A percentile compares a stretch with the other conserved stretches of the same genome.
Evolutionary conservation across 2,113 vertebrate species (phyloP).

Genomic region (Sapayoa aenigma): DNA sequence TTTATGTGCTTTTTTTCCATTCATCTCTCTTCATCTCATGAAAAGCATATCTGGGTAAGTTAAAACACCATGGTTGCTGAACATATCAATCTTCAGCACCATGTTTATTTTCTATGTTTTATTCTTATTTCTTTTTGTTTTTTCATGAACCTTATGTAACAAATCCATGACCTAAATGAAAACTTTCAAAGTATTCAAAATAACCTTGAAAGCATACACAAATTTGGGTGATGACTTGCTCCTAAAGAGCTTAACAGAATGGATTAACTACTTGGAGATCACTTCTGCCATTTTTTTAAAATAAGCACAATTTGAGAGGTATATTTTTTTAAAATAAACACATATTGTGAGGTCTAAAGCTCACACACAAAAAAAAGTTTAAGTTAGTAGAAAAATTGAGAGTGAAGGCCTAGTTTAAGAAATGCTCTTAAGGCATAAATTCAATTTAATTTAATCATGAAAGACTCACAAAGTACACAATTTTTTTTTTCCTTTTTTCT

Average conservation of each 20-base stretch:
- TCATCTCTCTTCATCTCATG: slow-evolving; percentile 86
- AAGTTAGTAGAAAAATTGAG: neutral
- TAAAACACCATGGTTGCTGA: slow-evolving; percentile 82
- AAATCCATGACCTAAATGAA: neutral
- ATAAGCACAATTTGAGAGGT: neutral
- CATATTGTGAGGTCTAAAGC: neutral
- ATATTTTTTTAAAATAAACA: neutral
- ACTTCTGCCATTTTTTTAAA: neutral
- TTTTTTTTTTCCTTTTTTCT: neutral
- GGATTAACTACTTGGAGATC: neutral
- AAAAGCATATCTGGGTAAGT: slow-evolving; percentile 92
- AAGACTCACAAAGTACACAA: neutral
- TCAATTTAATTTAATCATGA: neutral
- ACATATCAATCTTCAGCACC: slow-evolving; percentile 79
- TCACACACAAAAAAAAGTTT: neutral
- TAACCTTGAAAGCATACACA: neutral
- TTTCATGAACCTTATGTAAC: slow-evolving; percentile 9
- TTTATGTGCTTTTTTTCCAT: slow-evolving; percentile 93
- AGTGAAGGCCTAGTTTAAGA: neutral
- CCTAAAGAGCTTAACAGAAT: neutral
- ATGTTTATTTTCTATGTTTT: slow-evolving; percentile 67
- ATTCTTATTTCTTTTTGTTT: slow-evolving; percentile 21
- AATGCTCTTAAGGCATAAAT: neutral
- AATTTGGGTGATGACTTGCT: neutral
- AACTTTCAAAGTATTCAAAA: neutral